Evolutionary conservation across 2,113 vertebrate species (phyloP), one percentile per base, ranked within the genome.

Genomic region (Gasterosteus aculeatus): DNA sequence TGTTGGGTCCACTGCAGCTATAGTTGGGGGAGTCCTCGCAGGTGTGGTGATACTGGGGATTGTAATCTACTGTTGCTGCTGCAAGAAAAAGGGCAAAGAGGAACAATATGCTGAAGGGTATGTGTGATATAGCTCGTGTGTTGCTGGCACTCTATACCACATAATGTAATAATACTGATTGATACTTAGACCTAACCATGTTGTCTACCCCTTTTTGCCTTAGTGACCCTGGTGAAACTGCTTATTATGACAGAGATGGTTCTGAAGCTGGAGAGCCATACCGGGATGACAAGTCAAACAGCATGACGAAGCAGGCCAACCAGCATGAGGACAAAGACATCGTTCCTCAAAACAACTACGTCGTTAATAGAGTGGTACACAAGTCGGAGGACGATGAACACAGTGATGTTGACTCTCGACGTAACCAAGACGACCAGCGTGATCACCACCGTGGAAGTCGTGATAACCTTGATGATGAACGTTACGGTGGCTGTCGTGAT

Each of bases 1-100:
- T 4, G 61, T 95, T 10, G 96, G 90, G 0, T 80, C 96, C 22
- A 96, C 96, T 0, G 94, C 85, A 47, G 94, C 87, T 64, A 92
- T 97, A 54, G 92, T 95, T 3, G 96, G 79, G 4, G 97, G 94
- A 3, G 81, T 81, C 26, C 10, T 94, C 0, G 95, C 68, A 31
- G 95, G 87, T 56, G 2, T 97, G 16, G 5, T 95, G 62, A 3
- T 95, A 57, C 57, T 96, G 0, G 92, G 93, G 1, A 18, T 98
- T 79, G 0, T 96, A 3, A 54, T 90, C 64, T 96, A 94, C 8
- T 98, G 93, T 88, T 97, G 94, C 90, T 97, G 94, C 90, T 96
- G 90, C 64, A 88, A 90, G 33, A 87, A 0, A 0, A 62, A 80
- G 6, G 41, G 10, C 1, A 69, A 89, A 35, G 39, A 94, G 10